Base-by-base conservation (phyloP, 2,113 vertebrate species). In the Muscicapa adusta region DNA sequence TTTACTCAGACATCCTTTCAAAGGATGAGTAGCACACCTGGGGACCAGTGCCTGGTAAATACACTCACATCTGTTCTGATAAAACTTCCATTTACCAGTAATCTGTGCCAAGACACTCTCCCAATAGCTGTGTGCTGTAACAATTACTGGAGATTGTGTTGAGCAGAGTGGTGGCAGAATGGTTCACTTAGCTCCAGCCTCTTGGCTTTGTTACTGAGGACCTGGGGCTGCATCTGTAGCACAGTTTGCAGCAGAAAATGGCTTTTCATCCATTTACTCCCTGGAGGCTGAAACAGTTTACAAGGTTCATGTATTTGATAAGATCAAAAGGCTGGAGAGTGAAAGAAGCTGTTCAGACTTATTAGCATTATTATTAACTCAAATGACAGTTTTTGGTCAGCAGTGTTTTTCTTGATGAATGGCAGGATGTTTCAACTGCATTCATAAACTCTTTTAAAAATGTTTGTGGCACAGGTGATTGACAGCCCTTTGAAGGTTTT, bases 331-430 rank as follows among this genome's bases (percentile, higher is more conserved):
- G 14, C 45, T 89, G 40, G 24, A 91, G 73, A 89, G 60, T 72
- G 80, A 92, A 95, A 79, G 65, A 75, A 87, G 38, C 40, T 94
- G 66, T 61, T 91, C 58, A 78, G 62, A 82, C 71, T 84, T 73
- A 91, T 92, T 87, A 84, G 43, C 43, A 13, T 87, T 63, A 67
- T 88, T 84, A 86, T 71, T 93, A 94, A 89, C 66, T 94, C n/a
- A 73, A 72, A 70, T 82, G 66, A 81, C 65, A 85, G 70, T 72
- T 89, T 42, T 54, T 65, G 77, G 87, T 89, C 74, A 91, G 31
- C 4, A 4, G 16, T 43, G 18, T 48, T 86, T 91, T 81, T 25
- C 47, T 34, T 3, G 0, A 43, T 53, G 34, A 91, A 43, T 84
- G 13, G 36, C 42, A 91, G 42, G 6, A 9, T 82, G 15, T 71